These are phyloP conservation scores for Magallana angulata DNA, from an alignment of 1,140 invertebrate species.

Conservation along the genomic window DNA sequence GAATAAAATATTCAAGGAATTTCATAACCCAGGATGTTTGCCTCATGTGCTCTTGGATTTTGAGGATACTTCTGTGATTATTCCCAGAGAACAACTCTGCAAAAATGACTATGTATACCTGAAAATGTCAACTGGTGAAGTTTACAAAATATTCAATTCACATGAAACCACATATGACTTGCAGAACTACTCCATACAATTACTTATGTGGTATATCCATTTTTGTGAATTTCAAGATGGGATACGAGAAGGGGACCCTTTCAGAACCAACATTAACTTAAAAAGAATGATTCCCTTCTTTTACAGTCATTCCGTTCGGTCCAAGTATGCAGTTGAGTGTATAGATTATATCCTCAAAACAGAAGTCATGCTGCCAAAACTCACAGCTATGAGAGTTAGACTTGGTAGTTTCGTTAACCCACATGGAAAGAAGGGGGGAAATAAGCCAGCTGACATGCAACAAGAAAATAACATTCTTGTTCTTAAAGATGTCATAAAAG, in stretches of 20 bases:
- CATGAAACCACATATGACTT: not conserved
- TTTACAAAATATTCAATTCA: not conserved
- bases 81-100: not conserved
- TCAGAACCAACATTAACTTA: too few relatives aligned
- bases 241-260: constrained; percentile 53
- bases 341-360: too few relatives aligned
- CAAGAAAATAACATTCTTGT: too few relatives aligned
- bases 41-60: not conserved
- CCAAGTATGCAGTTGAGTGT: too few relatives aligned
- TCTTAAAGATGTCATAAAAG: too few relatives aligned
- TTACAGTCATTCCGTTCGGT: too few relatives aligned
- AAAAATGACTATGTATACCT: constrained; percentile 21
- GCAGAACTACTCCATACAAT: constrained; percentile 28
- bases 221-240: constrained; percentile 43
- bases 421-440: too few relatives aligned
- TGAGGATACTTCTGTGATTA: not conserved
- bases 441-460: too few relatives aligned
- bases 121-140: constrained; percentile 13
- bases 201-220: constrained; percentile 50
- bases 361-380: constrained; percentile 42
- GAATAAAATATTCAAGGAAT: not conserved
- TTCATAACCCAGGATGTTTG: not conserved
- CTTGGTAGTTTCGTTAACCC: constrained; percentile 53
- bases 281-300: too few relatives aligned
- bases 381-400: constrained; percentile 45